Percentiles rank a stretch among this genome's conserved stretches.
phyloP scores from a whole-genome alignment of 2,888 invertebrate species.

The Pachydiplax longipennis region DNA sequence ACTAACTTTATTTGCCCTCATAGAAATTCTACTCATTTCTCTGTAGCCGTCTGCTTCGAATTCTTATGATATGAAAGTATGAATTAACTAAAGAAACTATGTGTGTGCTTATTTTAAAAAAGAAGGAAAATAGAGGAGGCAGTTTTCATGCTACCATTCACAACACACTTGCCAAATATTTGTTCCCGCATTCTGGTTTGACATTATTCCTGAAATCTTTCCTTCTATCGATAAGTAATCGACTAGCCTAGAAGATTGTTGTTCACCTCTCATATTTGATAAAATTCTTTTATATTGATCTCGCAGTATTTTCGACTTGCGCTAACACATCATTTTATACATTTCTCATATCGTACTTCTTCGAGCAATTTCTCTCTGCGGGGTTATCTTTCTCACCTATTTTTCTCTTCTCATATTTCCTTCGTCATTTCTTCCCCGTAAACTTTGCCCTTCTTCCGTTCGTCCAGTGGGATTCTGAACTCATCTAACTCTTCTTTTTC shows the following conservation, averaged over 20 bases:
- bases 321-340: neutral
- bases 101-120: too few species aligned
- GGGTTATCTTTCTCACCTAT: neutral
- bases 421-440: neutral
- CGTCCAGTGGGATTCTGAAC: neutral
- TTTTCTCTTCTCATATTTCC: neutral
- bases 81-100: too few species aligned
- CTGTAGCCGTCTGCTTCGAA: too few species aligned
- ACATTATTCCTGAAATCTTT: neutral
- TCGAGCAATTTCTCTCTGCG: too few species aligned
- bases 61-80: too few species aligned
- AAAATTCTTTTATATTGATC: neutral
- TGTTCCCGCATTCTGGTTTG: neutral
- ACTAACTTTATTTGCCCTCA: too few species aligned
- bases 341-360: neutral
- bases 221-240: neutral
- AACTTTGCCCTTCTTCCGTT: neutral
- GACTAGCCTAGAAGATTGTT: neutral
- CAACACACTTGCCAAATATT: too few species aligned
- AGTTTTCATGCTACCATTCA: too few species aligned
- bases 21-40: too few species aligned
- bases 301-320: neutral
- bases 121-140: too few species aligned
- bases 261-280: neutral
- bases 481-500: neutral